Evolutionary conservation across 2,888 invertebrate species (phyloP), one percentile per base, ranked within the genome.

Genomic region (Nesidiocoris tenuis): DNA sequence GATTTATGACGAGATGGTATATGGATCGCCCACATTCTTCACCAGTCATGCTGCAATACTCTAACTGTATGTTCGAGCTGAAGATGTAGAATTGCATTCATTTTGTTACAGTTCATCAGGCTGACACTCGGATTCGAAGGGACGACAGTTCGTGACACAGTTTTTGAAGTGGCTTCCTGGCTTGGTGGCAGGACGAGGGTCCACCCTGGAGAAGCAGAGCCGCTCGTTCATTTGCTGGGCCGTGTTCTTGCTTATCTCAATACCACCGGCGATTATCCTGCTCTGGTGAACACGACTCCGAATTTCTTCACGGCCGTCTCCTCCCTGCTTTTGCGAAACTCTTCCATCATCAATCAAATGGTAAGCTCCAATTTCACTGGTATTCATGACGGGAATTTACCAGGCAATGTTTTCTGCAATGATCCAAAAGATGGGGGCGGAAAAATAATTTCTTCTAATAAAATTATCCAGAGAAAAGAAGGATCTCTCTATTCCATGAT

Each of bases 291-390:
- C 81, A 85, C 88, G 9, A 86, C 87, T 55, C 86, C 86, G 80
- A 85, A 86, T 65, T 85, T 88, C 80, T 85, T 88, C 81, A 86
- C 87, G 76, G 89, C 91, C 79, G 85, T 90, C 61, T 89, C 90
- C 82, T 86, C 87, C 79, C 86, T 93, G 64, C 84, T 92, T 80
- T 88, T 87, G 80, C 88, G 87, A 80, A 87, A 88, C 54, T 86
- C 88, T 81, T 89, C 92, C 18, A 87, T 93, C 80, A 87, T 91
- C 77, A 90, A 89, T 84, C 90, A 90, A 83, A 88, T 90, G 88
- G 93, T 92, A 83, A 83, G 59, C 24, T 21, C 22, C 39, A 1
- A 24, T 12, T 24, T 16, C 9, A 63, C 17, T 12, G n/a, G n/a
- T n/a, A n/a, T n/a, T n/a, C n/a, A n/a, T n/a, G n/a, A n/a, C n/a